Conservation (phyloP, 2,113 vertebrate genomes). For the Genyomyrus donnyi region DNA sequence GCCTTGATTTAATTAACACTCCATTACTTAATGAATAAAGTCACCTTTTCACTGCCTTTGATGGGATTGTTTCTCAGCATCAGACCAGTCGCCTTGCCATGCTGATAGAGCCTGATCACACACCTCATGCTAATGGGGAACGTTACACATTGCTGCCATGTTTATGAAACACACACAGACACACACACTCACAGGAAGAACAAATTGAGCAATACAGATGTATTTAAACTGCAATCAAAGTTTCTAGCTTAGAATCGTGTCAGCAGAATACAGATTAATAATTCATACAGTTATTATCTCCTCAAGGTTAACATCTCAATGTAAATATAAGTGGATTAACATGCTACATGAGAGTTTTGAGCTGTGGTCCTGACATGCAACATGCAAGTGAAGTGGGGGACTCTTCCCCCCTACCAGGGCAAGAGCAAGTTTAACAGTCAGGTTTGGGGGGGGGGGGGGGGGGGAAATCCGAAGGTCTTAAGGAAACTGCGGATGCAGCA, state of each 20-base stretch:
- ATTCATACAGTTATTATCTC: background rate
- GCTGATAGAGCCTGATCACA: background rate
- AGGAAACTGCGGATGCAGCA: background rate
- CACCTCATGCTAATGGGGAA: background rate
- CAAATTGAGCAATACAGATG: background rate
- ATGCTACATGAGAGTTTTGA: background rate
- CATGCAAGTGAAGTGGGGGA: too few relatives aligned
- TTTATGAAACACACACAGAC: background rate
- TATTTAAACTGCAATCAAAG: conserved; percentile 4
- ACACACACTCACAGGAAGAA: background rate
- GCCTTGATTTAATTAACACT: background rate
- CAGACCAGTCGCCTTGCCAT: background rate
- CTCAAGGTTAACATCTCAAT: background rate
- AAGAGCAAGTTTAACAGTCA: background rate
- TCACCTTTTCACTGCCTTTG: background rate
- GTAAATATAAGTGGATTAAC: background rate
- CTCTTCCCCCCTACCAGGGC: background rate
- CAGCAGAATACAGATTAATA: background rate
- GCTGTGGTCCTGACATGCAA: background rate
- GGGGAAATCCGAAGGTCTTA: background rate
- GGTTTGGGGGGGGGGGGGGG: background rate
- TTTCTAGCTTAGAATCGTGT: background rate
- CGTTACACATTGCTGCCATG: background rate
- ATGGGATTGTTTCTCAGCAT: background rate
- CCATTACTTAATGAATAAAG: background rate